phyloP scores from a whole-genome alignment of 2,113 vertebrate species.

The Tretioscincus oriximinensis region DNA sequence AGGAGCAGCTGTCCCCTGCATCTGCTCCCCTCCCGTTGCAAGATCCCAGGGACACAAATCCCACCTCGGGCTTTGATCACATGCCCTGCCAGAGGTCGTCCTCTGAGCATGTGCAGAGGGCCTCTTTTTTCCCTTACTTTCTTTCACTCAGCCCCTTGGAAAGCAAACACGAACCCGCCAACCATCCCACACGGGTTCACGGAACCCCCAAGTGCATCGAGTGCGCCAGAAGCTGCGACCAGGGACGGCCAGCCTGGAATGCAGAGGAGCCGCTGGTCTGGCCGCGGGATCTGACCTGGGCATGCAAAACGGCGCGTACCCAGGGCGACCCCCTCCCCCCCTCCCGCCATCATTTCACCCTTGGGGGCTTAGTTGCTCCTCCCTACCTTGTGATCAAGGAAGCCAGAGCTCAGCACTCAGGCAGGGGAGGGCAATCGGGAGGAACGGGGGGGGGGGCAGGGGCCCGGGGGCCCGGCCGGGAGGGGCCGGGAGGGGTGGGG shows the following conservation, averaged over 20 bases:
- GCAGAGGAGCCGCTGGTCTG: not conserved
- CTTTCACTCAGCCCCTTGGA: not conserved
- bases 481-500: too few species aligned
- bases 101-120: conserved; percentile 13
- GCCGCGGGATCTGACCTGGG: too few species aligned
- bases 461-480: not conserved
- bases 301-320: not conserved
- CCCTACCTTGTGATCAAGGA: conserved; percentile 4
- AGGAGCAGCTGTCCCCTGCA: too few species aligned
- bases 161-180: too few species aligned
- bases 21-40: too few species aligned
- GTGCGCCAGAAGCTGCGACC: not conserved
- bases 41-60: too few species aligned
- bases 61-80: too few species aligned
- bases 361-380: not conserved
- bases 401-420: not conserved
- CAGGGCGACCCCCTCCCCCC: not conserved
- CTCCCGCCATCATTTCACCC: too few species aligned
- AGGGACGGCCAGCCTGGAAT: not conserved
- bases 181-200: not conserved
- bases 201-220: not conserved
- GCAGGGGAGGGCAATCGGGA: not conserved
- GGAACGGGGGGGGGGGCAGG: not conserved
- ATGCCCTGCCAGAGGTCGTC: too few species aligned
- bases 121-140: not conserved